Evolutionary conservation across 2,113 vertebrate species (phyloP).

Genomic region (Andinoacara biseriatus): DNA sequence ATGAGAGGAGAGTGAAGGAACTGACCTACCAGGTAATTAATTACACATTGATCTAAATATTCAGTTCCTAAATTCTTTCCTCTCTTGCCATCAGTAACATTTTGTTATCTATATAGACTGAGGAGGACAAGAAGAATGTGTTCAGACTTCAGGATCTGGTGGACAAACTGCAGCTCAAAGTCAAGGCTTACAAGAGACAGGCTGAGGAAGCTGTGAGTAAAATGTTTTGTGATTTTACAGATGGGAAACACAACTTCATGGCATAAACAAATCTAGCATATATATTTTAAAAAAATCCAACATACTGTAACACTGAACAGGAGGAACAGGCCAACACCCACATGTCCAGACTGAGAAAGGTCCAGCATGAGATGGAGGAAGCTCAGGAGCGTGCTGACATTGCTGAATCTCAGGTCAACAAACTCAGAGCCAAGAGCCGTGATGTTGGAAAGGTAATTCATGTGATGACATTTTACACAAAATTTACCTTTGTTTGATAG

Average conservation of each 20-base stretch:
- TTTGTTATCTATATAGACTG: too few species aligned
- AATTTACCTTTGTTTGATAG: not conserved
- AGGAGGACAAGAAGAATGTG: too few species aligned
- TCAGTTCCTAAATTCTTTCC: too few species aligned
- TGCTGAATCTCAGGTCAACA: slow-evolving; percentile 71
- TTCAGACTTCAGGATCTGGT: too few species aligned
- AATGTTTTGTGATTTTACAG: not conserved
- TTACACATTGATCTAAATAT: too few species aligned
- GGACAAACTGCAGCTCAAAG: too few species aligned
- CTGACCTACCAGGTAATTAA: too few species aligned
- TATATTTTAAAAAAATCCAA: not conserved
- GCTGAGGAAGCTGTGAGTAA: slow-evolving; percentile 65
- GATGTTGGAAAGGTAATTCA: slow-evolving; percentile 53
- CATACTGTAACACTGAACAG: slow-evolving; percentile 20
- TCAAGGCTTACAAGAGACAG: slow-evolving; percentile 12
- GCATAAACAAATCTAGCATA: not conserved
- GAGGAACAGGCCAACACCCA: slow-evolving; percentile 74
- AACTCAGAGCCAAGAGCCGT: slow-evolving; percentile 65
- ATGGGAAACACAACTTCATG: not conserved
- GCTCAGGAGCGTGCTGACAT: slow-evolving; percentile 72
- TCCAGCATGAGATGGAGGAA: slow-evolving; percentile 67
- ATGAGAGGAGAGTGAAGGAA: too few species aligned
- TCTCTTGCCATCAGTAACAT: too few species aligned
- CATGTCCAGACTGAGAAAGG: slow-evolving; percentile 59
- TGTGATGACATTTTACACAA: slow-evolving; percentile 66